These are phyloP conservation scores for Enteromius argenteus DNA, from an alignment of 2,797 vertebrate genomes.

Conservation along the genomic window DNA sequence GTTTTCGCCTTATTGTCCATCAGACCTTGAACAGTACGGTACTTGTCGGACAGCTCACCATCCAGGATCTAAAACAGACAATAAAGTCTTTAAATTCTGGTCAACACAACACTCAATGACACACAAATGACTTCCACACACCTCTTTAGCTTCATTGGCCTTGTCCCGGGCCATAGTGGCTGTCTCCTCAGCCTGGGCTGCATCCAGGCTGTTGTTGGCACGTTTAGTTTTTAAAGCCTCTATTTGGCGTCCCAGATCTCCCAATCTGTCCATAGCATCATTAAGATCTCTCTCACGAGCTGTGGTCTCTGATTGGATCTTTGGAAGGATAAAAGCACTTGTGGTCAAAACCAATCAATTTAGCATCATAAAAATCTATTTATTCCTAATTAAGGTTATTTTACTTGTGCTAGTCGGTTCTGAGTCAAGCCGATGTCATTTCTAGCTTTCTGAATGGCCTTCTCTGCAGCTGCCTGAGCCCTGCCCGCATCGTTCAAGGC, in stretches of 20 bases:
- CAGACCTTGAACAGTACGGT: slow-evolving; percentile 86
- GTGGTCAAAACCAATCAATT: neutral
- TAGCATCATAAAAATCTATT: neutral
- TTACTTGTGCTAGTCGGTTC: slow-evolving; percentile 81
- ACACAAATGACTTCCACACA: slow-evolving; percentile 54
- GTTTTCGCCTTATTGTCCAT: slow-evolving; percentile 88
- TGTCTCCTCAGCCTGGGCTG: slow-evolving; percentile 87
- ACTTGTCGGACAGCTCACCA: slow-evolving; percentile 88
- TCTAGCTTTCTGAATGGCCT: slow-evolving; percentile 83
- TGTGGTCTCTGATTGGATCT: slow-evolving; percentile 87
- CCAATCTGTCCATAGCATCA: slow-evolving; percentile 81
- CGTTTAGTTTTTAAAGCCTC: slow-evolving; percentile 89
- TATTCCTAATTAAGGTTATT: neutral
- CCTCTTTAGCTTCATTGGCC: slow-evolving; percentile 93
- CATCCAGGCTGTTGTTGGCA: slow-evolving; percentile 91
- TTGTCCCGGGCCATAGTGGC: slow-evolving; percentile 87
- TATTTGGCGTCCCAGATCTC: slow-evolving; percentile 81
- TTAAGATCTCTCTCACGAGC: slow-evolving; percentile 82
- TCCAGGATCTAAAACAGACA: slow-evolving; percentile 84
- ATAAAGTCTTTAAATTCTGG: neutral
- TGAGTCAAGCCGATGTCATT: slow-evolving; percentile 86
- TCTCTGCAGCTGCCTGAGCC: slow-evolving; percentile 87
- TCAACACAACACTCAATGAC: neutral
- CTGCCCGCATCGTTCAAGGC: slow-evolving; percentile 84
- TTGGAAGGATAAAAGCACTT: slow-evolving; percentile 10